Evolutionary conservation across 2,113 vertebrate species (phyloP).

Genomic region (Cyphomyrus discorhynchus): DNA sequence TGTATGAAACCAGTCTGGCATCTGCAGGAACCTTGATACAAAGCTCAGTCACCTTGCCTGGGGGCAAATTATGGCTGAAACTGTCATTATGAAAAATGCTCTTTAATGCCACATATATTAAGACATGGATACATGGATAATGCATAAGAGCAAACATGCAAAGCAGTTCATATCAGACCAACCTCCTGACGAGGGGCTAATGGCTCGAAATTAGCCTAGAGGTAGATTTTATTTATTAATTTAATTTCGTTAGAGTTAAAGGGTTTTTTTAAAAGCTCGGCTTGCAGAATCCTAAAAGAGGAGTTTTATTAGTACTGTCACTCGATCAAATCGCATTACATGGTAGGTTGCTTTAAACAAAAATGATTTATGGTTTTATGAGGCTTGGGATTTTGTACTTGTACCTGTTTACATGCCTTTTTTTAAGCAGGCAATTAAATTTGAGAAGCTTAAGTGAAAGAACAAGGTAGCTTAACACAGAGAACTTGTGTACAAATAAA

Average conservation of each 20-base stretch:
- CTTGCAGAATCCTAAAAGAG: background rate
- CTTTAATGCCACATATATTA: constrained; percentile 19
- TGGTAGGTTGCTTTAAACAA: background rate
- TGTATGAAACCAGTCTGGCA: constrained; percentile 10
- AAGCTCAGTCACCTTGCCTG: constrained; percentile 15
- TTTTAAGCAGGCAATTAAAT: background rate
- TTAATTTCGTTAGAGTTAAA: background rate
- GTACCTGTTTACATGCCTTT: background rate
- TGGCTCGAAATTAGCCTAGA: background rate
- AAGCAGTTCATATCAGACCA: constrained; percentile 7
- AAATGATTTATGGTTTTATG: background rate
- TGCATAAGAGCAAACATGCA: constrained; percentile 10
- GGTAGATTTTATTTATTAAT: background rate
- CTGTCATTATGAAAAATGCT: constrained; percentile 17
- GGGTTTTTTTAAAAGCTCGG: background rate
- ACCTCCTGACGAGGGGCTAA: background rate
- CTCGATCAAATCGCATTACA: background rate
- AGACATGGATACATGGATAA: background rate
- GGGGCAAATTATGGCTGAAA: constrained; percentile 19
- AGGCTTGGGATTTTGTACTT: background rate
- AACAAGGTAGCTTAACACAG: background rate
- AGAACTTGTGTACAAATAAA: background rate
- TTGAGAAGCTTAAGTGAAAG: background rate
- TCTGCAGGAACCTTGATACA: background rate
- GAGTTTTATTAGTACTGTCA: background rate